Percentiles rank a stretch among this genome's conserved stretches.
phyloP scores from a whole-genome alignment of 2,888 invertebrate genomes.

The Taphrorychus bicolor region DNA sequence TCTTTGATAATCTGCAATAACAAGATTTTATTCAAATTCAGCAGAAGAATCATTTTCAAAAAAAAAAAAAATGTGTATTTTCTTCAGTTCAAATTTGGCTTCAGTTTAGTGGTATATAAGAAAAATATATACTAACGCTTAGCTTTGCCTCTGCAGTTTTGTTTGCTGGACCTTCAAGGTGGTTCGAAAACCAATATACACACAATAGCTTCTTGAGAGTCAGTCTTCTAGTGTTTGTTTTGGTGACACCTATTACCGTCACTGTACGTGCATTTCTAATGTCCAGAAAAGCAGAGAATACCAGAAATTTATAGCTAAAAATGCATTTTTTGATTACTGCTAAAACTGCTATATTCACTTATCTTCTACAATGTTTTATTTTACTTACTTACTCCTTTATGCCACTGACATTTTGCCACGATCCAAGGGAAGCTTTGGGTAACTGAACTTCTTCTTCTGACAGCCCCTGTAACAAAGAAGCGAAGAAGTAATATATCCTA shows the following conservation, averaged over 20 bases:
- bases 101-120: background rate
- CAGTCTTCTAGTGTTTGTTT: conserved; percentile 70
- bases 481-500: background rate
- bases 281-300: conserved; percentile 84
- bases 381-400: conserved; percentile 70
- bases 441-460: background rate
- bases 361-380: too few species aligned
- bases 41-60: too few species aligned
- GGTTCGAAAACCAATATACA: too few species aligned
- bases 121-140: conserved; percentile 62
- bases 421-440: conserved; percentile 66
- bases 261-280: conserved; percentile 74
- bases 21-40: too few species aligned
- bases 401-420: conserved; percentile 74
- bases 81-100: background rate
- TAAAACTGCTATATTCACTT: too few species aligned
- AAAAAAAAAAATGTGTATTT: too few species aligned
- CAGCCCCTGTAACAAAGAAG: background rate
- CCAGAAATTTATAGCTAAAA: conserved; percentile 89
- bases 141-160: conserved; percentile 78
- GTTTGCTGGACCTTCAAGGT: too few species aligned
- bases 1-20: conserved; percentile 90
- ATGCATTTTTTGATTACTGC: too few species aligned
- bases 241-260: conserved; percentile 86
- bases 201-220: conserved; percentile 80